These are phyloP conservation scores for Steinernema carpocapsae DNA, from an alignment of 2,888 invertebrate species.

Conservation along the genomic window DNA sequence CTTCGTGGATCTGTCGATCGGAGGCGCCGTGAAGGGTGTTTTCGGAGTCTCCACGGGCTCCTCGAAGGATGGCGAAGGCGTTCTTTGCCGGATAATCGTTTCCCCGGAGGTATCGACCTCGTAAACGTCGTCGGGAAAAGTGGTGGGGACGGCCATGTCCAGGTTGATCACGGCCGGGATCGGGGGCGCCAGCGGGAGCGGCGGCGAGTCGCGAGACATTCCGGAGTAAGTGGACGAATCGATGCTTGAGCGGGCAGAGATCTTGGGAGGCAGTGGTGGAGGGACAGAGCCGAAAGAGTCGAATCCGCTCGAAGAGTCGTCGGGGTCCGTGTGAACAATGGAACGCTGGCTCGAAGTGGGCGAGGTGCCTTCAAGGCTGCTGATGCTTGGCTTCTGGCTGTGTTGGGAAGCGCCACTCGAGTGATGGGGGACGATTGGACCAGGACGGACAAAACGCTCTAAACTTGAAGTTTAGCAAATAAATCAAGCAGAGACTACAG, in stretches of 20 bases:
- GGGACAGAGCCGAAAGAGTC: conserved; percentile 19
- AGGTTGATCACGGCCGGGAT: background rate
- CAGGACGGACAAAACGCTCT: conserved; percentile 2
- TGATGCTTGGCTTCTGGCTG: conserved; percentile 26
- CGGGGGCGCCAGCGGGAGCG: background rate
- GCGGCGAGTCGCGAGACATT: conserved; percentile 4
- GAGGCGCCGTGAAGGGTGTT: conserved; percentile 20
- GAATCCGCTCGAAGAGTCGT: conserved; percentile 23
- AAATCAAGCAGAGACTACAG: background rate
- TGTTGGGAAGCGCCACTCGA: background rate
- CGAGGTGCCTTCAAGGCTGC: background rate
- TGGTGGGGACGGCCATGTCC: conserved; percentile 2
- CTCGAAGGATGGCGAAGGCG: conserved; percentile 2
- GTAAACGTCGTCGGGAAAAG: conserved; percentile 13
- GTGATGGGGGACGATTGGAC: background rate
- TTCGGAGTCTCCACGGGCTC: background rate
- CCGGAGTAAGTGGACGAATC: background rate
- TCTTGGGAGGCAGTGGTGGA: conserved; percentile 18
- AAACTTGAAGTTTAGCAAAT: background rate
- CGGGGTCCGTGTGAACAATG: conserved; percentile 23
- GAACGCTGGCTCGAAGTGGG: conserved; percentile 24
- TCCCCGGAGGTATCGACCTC: conserved; percentile 21
- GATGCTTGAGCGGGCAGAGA: conserved; percentile 23
- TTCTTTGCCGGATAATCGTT: background rate
- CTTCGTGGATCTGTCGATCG: conserved; percentile 20